These are phyloP conservation scores for Enhydra lutris DNA, from an alignment of 2,113 vertebrate species.

Conservation along the genomic window DNA sequence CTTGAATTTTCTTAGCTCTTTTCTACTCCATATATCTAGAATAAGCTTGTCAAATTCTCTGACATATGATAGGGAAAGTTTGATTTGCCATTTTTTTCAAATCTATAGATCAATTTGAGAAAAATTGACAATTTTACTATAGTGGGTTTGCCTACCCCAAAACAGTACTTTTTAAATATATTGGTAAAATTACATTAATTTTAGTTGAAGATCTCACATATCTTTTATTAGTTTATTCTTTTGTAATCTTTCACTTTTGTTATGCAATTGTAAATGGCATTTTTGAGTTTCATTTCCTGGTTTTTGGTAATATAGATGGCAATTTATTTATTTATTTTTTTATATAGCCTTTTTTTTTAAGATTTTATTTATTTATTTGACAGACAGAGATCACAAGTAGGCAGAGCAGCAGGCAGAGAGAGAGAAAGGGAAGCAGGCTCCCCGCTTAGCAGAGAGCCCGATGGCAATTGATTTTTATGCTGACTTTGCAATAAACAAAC, in stretches of 20 bases:
- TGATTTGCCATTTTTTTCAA: not conserved
- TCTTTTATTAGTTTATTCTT: not conserved
- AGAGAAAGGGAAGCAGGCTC: too few species aligned
- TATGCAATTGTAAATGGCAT: not conserved
- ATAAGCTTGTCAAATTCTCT: not conserved
- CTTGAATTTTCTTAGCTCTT: not conserved
- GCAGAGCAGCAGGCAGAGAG: too few species aligned
- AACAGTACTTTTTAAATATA: not conserved
- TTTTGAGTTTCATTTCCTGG: not conserved
- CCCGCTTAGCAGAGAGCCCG: too few species aligned
- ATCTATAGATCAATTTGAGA: not conserved
- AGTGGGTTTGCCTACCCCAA: not conserved
- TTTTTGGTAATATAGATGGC: not conserved
- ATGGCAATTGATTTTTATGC: not conserved
- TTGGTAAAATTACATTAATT: not conserved
- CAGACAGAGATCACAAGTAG: too few species aligned
- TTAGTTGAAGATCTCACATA: not conserved
- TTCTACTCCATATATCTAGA: not conserved
- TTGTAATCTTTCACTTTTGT: not conserved
- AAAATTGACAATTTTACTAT: not conserved
- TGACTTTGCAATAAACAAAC: not conserved
- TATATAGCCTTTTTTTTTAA: too few species aligned
- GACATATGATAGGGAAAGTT: not conserved
- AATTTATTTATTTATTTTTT: too few species aligned
- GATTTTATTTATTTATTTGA: too few species aligned